Conservation (phyloP, 2,888 invertebrate species). For the Hipparchia sbordonii region DNA sequence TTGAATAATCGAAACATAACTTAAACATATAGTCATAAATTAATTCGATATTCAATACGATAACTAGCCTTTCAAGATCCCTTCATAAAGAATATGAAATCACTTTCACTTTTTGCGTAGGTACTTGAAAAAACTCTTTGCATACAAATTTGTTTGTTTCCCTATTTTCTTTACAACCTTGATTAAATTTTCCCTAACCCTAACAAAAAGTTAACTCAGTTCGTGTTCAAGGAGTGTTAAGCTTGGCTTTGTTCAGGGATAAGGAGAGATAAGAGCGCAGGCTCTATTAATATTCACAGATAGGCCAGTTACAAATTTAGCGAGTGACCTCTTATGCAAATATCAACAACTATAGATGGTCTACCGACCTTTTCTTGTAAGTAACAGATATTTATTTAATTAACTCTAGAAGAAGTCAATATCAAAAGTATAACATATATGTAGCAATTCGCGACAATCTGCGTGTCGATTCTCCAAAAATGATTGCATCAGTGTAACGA, state of each 20-base stretch:
- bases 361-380: too few relatives aligned
- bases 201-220: slow-evolving; percentile 13
- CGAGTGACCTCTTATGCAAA: slow-evolving; percentile 44
- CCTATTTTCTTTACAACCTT: not conserved
- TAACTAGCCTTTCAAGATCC: not conserved
- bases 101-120: not conserved
- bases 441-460: too few relatives aligned
- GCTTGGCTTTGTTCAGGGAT: slow-evolving; percentile 7
- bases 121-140: not conserved
- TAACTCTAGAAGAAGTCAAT: not conserved
- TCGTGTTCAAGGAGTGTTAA: slow-evolving; percentile 11
- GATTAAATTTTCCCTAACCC: slow-evolving; percentile 5
- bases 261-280: slow-evolving; percentile 16
- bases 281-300: slow-evolving; percentile 26
- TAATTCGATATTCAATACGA: not conserved
- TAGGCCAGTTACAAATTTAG: slow-evolving; percentile 31
- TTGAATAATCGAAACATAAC: not conserved
- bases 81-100: not conserved
- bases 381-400: too few relatives aligned
- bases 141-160: slow-evolving; percentile 4
- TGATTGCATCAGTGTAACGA: too few relatives aligned
- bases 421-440: too few relatives aligned
- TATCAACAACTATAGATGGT: slow-evolving; percentile 49
- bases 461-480: too few relatives aligned
- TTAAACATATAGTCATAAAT: not conserved